Evolutionary conservation across 2,113 vertebrate species (phyloP).

Genomic region (Solea senegalensis): DNA sequence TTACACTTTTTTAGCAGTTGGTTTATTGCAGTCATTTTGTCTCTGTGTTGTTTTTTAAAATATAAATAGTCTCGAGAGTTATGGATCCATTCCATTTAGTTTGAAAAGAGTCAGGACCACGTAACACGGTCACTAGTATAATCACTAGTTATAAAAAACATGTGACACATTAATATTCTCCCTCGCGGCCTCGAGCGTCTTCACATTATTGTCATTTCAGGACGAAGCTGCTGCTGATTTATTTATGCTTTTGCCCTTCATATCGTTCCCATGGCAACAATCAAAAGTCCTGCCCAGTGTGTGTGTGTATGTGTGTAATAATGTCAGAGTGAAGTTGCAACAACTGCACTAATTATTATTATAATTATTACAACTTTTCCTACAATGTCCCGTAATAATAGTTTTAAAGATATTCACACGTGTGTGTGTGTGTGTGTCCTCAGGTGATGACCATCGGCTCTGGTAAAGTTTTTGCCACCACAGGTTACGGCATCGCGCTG

Average conservation of each 20-base stretch:
- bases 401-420: neutral
- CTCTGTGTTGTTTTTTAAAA: too few relatives aligned
- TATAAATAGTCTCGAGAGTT: too few relatives aligned
- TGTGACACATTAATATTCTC: neutral
- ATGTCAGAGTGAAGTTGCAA: neutral
- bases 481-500: constrained; percentile 90
- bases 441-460: constrained; percentile 92
- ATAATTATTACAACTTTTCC: too few relatives aligned
- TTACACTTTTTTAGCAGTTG: too few relatives aligned
- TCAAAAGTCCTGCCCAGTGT: neutral
- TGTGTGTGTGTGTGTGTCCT: neutral
- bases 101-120: too few relatives aligned
- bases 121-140: too few relatives aligned
- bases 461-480: constrained; percentile 92
- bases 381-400: too few relatives aligned
- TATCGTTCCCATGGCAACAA: constrained; percentile 14
- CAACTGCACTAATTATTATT: too few relatives aligned
- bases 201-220: constrained; percentile 54
- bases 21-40: too few relatives aligned
- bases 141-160: too few relatives aligned
- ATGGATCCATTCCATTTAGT: too few relatives aligned
- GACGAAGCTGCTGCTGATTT: constrained; percentile 44
- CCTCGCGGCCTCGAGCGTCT: constrained; percentile 10
- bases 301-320: constrained; percentile 23
- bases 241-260: constrained; percentile 50